Base-by-base conservation (phyloP, 2,888 invertebrate genomes). In the Drosophila leonis region DNA sequence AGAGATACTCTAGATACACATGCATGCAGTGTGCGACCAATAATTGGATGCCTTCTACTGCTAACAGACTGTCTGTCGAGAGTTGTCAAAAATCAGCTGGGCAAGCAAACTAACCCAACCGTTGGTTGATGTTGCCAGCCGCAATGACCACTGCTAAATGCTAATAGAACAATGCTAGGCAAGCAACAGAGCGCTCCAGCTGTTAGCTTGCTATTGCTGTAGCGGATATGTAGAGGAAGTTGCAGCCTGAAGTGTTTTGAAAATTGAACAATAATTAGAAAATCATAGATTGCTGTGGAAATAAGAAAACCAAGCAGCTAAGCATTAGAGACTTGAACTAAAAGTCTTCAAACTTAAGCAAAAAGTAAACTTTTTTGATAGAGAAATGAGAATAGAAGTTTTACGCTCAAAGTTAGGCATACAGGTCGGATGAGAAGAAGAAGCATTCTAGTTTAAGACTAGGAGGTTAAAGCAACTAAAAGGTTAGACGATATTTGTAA, bases 1-100 rank as follows among this genome's bases (percentile, higher is more conserved):
- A 8, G 37, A 15, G 12, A n/a, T 18, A 29, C 33, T 15, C 46
- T 51, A 46, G 8, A 13, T 18, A 49, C 52, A 24, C 35, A 52
- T 8, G 9, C 24, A 39, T 42, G 35, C 39, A 62, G 2, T 24
- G 13, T 24, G 8, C 12, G 65, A 61, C 63, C 82, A 80, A 80
- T 88, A 83, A 86, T 80, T 83, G 83, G 54, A 77, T 80, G 69
- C 67, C 51, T 62, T 52, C 39, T 51, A 42, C 65, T 24, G 56
- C 65, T 33, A 61, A 56, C 74, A 20, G n/a, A 46, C 73, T 59
- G 57, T 31, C 73, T 59, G 57, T 31, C 64, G 49, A 65, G 59
- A 56, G 42, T 46, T 73, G 85, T 72, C 68, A 67, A 69, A 84
- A 88, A 72, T 66, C 75, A 77, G 67, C 64, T 65, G 37, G 60